Percentiles rank a stretch among this genome's conserved stretches.
phyloP scores from a whole-genome alignment of 2,797 vertebrate species.

The Esox lucius region DNA sequence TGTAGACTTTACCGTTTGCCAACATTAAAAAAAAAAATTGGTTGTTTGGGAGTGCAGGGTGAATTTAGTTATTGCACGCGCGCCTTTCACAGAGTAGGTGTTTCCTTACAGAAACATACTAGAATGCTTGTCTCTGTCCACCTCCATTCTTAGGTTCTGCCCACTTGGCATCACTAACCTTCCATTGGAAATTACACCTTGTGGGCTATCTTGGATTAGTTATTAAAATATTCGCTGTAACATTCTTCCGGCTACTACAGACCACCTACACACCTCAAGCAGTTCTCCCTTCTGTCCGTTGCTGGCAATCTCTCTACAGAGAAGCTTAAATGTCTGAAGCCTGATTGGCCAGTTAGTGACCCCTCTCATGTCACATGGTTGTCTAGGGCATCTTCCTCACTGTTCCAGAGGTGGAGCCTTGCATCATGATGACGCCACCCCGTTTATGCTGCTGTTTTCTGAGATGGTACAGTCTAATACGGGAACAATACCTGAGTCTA shows the following conservation, averaged over 20 bases:
- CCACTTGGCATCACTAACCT: too few species aligned
- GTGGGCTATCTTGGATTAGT: too few species aligned
- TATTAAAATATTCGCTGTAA: neutral
- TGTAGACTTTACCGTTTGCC: too few species aligned
- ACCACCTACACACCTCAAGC: conserved; percentile 49
- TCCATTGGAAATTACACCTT: too few species aligned
- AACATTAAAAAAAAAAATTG: too few species aligned
- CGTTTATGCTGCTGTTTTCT: conserved; percentile 80
- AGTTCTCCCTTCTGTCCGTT: conserved; percentile 46
- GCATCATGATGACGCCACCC: conserved; percentile 78
- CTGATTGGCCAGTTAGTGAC: conserved; percentile 53
- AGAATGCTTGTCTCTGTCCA: too few species aligned
- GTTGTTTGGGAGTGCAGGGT: too few species aligned
- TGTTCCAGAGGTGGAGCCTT: conserved; percentile 30
- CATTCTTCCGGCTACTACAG: conserved; percentile 51
- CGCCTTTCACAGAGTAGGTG: too few species aligned
- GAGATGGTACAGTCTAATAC: conserved; percentile 71
- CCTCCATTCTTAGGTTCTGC: too few species aligned
- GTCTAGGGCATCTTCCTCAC: conserved; percentile 49
- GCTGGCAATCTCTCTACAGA: conserved; percentile 56
- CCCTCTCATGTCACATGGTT: conserved; percentile 30
- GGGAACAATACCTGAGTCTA: conserved; percentile 70
- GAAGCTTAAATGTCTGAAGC: conserved; percentile 57
- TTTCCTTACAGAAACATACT: too few species aligned
- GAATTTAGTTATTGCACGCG: too few species aligned